Percentiles rank a stretch among this genome's conserved stretches.
phyloP scores from a whole-genome alignment of 92 coral and sea anemone genomes.

The Ricordea florida region DNA sequence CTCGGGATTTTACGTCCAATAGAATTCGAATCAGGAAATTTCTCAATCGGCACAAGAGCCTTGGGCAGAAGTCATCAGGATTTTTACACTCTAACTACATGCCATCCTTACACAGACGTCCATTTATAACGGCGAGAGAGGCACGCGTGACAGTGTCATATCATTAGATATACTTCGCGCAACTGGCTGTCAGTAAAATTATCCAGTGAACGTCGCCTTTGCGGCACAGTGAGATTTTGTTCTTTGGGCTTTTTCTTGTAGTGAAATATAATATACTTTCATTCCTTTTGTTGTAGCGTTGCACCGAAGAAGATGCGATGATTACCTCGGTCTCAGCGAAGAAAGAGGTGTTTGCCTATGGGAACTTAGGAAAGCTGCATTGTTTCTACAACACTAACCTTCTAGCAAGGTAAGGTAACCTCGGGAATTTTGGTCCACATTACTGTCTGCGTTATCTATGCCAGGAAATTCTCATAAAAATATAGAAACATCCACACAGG shows the following conservation, averaged over 20 bases:
- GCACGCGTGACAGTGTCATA: constrained; percentile 34
- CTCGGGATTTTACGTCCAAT: too few relatives aligned
- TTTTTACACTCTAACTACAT: too few relatives aligned
- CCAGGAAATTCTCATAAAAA: too few relatives aligned
- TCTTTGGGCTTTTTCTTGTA: constrained; percentile 4
- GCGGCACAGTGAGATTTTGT: constrained; percentile 23
- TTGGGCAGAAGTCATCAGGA: too few relatives aligned
- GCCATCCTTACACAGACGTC: neutral
- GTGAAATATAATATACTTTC: constrained; percentile 22
- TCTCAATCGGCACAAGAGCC: too few relatives aligned
- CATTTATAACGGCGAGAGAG: neutral
- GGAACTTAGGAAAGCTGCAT: constrained; percentile 1
- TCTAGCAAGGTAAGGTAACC: constrained; percentile 5
- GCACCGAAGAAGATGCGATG: constrained; percentile 33
- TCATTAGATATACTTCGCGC: neutral
- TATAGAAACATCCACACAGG: too few relatives aligned
- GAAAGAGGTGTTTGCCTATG: constrained; percentile 6
- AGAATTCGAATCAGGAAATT: too few relatives aligned
- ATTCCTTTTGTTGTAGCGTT: constrained; percentile 31
- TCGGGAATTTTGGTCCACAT: neutral
- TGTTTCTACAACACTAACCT: neutral
- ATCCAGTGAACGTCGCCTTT: neutral
- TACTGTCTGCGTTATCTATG: too few relatives aligned
- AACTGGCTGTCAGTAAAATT: constrained; percentile 10
- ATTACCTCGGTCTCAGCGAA: constrained; percentile 6